Evolutionary conservation across 1,140 invertebrate genomes (phyloP), one percentile per base, ranked within the genome.

Genomic region (Leptonema lineaticorne): DNA sequence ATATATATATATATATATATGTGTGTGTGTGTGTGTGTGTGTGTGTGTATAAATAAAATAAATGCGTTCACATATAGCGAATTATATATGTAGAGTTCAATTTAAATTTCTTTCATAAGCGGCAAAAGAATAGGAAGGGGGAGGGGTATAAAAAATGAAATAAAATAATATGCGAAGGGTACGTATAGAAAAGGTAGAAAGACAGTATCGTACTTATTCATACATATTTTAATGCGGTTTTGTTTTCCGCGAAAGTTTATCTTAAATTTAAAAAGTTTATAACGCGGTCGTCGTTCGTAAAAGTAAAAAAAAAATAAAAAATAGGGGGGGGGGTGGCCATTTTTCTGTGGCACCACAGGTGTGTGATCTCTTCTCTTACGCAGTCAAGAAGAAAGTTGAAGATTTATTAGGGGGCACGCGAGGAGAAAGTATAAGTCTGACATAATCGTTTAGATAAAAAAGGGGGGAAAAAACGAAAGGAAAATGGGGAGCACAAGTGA

Each of bases 371-470:
- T 37, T 46, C 46, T 30, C 63, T 63, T 60, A n/a, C 65, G 37
- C 20, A 53, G 50, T 11, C 50, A 11, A 67, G 50, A 72, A 59
- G 53, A 72, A 72, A 72, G 64, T 72, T 72, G 37, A 59, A 72
- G 71, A 72, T 72, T 72, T 72, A 72, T 72, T 72, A 69, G 65
- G 71, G 37, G 68, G 68, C 71, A 69, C 68, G 64, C 57, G 53
- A 63, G 63, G 62, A 72, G 67, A 69, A 68, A 69, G 68, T 69
- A 72, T 69, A 72, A 72, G 71, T 69, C 71, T 72, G 71, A 72
- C 71, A 72, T 72, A 72, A 72, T 72, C 71, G 71, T 69, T 65
- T 69, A 72, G 71, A 72, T 72, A 72, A 69, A 72, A 72, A 72
- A 72, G 26, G 45, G 29, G 20, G 6, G 41, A 60, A 48, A 33